These are phyloP conservation scores for Marcusenius ussheri DNA, from an alignment of 2,113 vertebrate genomes.

Conservation along the genomic window DNA sequence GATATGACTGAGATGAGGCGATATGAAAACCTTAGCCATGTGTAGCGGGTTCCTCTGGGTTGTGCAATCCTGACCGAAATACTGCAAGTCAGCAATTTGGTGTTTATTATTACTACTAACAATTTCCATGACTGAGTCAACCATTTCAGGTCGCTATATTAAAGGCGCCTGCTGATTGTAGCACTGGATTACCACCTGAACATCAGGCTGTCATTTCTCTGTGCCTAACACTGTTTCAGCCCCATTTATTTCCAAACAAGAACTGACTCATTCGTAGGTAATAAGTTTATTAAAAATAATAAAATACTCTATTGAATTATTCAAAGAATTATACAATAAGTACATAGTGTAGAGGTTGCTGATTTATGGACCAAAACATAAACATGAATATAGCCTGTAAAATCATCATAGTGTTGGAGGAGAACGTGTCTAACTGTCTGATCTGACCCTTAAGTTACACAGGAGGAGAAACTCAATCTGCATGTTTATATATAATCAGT, in stretches of 20 bases:
- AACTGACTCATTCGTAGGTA: background rate
- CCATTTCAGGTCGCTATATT: background rate
- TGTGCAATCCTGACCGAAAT: background rate
- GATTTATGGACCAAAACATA: background rate
- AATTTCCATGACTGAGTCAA: background rate
- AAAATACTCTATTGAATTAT: background rate
- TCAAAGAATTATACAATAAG: background rate
- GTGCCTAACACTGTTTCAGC: background rate
- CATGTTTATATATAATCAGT: background rate
- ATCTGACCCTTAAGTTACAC: background rate
- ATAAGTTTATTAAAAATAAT: background rate
- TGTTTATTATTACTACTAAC: background rate
- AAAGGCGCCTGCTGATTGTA: background rate
- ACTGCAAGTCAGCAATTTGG: background rate
- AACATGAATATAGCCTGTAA: background rate
- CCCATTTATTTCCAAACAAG: background rate
- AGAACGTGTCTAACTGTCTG: background rate
- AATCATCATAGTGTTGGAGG: background rate
- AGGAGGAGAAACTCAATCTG: background rate
- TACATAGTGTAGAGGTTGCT: background rate
- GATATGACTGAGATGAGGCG: background rate
- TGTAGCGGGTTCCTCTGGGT: background rate
- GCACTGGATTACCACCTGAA: background rate
- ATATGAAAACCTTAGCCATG: background rate
- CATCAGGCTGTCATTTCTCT: background rate